Conservation (phyloP, 2,797 vertebrate species). For the Sebastes ruberrimus region DNA sequence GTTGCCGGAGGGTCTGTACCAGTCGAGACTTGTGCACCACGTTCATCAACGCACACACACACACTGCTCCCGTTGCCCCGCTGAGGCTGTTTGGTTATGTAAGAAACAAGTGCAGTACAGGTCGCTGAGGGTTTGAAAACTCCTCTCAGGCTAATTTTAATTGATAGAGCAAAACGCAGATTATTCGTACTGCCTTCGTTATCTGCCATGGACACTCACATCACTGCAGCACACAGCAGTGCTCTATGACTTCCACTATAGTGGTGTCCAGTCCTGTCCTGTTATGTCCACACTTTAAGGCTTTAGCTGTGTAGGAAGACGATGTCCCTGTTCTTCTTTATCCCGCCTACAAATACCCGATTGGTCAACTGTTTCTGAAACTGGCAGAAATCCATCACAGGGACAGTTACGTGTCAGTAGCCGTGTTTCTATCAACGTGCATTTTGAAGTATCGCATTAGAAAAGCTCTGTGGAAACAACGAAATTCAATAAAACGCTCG, state of each 20-base stretch:
- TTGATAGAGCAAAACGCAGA: constrained; percentile 64
- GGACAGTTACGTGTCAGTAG: background rate
- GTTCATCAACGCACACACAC: background rate
- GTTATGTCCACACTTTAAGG: background rate
- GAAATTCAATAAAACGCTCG: too few relatives aligned
- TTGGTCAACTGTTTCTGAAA: background rate
- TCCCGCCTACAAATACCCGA: background rate
- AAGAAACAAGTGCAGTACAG: constrained; percentile 54
- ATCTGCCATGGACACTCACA: constrained; percentile 25
- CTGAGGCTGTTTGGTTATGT: constrained; percentile 61
- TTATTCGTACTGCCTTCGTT: constrained; percentile 51
- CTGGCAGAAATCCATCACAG: background rate
- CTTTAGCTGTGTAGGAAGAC: background rate
- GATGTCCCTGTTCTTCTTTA: background rate
- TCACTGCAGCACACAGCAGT: constrained; percentile 6
- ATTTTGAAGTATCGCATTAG: background rate
- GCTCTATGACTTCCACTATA: background rate
- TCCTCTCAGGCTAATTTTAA: constrained; percentile 67
- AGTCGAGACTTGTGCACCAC: constrained; percentile 35
- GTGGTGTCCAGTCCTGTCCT: background rate
- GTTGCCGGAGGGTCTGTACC: constrained; percentile 26
- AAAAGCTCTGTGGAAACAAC: fast-evolving
- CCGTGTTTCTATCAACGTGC: background rate
- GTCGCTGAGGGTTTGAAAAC: constrained; percentile 52
- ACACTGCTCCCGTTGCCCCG: background rate